These are phyloP conservation scores for Stegodyphus mimosarum DNA, from an alignment of 1,140 invertebrate genomes.

Conservation along the genomic window DNA sequence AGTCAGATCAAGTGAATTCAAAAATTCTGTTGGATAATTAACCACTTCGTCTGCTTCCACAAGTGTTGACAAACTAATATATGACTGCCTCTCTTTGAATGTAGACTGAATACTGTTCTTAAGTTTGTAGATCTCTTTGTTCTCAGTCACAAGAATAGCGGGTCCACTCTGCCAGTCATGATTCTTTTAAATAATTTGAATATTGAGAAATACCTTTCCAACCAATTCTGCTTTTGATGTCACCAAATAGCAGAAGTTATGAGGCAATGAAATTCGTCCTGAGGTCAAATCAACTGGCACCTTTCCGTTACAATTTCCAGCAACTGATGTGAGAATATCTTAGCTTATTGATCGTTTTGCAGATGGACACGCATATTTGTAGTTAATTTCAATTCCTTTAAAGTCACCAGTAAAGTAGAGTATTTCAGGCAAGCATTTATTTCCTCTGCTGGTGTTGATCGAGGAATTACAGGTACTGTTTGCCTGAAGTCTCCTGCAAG, in stretches of 20 bases:
- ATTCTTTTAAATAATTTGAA: constrained; percentile 63
- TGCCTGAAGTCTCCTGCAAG: constrained; percentile 64
- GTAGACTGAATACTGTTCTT: constrained; percentile 6
- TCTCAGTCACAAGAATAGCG: constrained; percentile 63
- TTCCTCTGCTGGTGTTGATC: too few species aligned
- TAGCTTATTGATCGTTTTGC: constrained; percentile 13
- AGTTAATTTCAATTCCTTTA: constrained; percentile 54
- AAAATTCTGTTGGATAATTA: constrained; percentile 67
- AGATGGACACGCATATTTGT: constrained; percentile 62
- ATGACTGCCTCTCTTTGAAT: constrained; percentile 11
- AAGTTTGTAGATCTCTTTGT: constrained; percentile 32
- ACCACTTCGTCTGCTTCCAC: constrained; percentile 55
- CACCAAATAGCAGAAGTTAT: background rate
- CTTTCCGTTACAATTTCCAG: constrained; percentile 17
- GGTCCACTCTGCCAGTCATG: constrained; percentile 66
- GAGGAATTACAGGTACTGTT: constrained; percentile 66
- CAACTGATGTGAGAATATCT: constrained; percentile 39
- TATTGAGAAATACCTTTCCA: constrained; percentile 64
- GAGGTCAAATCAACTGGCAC: constrained; percentile 35
- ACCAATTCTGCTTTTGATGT: constrained; percentile 13
- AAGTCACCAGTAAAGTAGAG: constrained; percentile 64
- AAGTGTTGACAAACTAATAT: background rate
- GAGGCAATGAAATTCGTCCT: constrained; percentile 14
- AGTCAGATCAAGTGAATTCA: constrained; percentile 66
- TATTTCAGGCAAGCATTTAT: constrained; percentile 65